Base-by-base conservation (phyloP, 2,888 invertebrate genomes). In the Euzetes globulus region DNA sequence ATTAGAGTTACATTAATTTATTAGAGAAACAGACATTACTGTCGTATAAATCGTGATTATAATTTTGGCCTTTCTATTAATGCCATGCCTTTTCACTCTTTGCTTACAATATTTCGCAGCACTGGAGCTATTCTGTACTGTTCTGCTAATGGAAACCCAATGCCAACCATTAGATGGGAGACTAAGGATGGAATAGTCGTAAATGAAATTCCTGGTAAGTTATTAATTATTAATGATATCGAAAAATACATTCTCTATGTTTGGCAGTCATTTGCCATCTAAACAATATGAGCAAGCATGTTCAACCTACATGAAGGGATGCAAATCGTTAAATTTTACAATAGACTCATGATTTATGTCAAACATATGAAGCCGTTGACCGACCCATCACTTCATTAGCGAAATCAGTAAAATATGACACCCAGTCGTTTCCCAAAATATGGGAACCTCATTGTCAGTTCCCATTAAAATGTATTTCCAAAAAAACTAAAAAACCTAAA, bases 51-150 rank as follows among this genome's bases (percentile, higher is more conserved):
- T 72, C 27, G 19, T 29, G 33, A 50, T 27, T 41, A 47, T 52
- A 29, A 47, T 25, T 72, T 33, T 29, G 22, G 47, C 52, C 25
- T 27, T 50, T 72, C 25, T 41, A 50, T 6, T 72, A 27, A 29
- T 50, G 22, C n/a, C 25, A 17, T 55, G 4, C 22, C 9, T 19
- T n/a, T n/a, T 27, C 13, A 13, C 37, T 19, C 45, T 70, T 47
- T 70, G 47, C 27, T 45, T 37, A 70, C 45, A 33, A 47, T 58
- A 45, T 33, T 72, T 19, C 22, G 22, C 41, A 75, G 76, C 7
- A 77, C 78, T 1, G 78, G 78, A 15, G 75, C 77, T 19, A 77
- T 78, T 13, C 70, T 78, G 3, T 74, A 77, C 4, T 78, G 78
- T 74, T 60, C 71, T 45, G 78, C 76, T 17, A 77, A 77, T 63